These are phyloP conservation scores for Limanda limanda DNA, from an alignment of 2,113 vertebrate species.

Conservation along the genomic window DNA sequence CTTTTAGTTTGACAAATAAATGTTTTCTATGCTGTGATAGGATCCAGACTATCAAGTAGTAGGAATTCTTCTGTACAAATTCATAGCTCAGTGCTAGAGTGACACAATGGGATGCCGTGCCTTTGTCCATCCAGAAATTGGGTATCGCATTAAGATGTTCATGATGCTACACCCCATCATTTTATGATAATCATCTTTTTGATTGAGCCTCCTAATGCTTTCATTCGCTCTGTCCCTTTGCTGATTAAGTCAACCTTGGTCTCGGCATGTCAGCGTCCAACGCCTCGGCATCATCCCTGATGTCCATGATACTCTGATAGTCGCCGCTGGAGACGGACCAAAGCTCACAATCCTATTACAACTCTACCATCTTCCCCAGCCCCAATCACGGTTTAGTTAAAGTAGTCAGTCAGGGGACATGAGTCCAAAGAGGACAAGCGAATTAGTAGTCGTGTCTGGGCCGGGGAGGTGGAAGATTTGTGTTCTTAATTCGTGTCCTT, in stretches of 20 bases:
- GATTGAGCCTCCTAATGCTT: constrained; percentile 24
- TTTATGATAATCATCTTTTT: constrained; percentile 26
- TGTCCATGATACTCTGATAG: constrained; percentile 68
- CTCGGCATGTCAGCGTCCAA: constrained; percentile 55
- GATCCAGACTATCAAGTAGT: not conserved
- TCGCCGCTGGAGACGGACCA: constrained; percentile 68
- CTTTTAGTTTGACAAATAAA: not conserved
- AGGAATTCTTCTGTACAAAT: not conserved
- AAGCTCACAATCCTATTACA: constrained; percentile 77
- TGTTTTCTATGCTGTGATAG: not conserved
- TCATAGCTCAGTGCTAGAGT: too few relatives aligned
- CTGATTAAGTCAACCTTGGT: constrained; percentile 64
- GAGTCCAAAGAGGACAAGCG: constrained; percentile 59
- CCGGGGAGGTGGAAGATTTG: constrained; percentile 52
- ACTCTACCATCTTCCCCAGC: constrained; percentile 60
- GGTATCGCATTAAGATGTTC: not conserved
- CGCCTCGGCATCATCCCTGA: constrained; percentile 50
- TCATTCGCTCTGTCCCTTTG: constrained; percentile 41
- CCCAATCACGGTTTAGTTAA: constrained; percentile 76
- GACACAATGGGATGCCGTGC: too few relatives aligned
- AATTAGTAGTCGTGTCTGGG: constrained; percentile 58
- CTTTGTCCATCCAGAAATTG: too few relatives aligned
- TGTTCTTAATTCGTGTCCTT: constrained; percentile 49
- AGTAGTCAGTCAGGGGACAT: constrained; percentile 23
- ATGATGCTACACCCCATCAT: not conserved